phyloP scores from a whole-genome alignment of 2,888 invertebrate species.

The Dolichomitus sp. region DNA sequence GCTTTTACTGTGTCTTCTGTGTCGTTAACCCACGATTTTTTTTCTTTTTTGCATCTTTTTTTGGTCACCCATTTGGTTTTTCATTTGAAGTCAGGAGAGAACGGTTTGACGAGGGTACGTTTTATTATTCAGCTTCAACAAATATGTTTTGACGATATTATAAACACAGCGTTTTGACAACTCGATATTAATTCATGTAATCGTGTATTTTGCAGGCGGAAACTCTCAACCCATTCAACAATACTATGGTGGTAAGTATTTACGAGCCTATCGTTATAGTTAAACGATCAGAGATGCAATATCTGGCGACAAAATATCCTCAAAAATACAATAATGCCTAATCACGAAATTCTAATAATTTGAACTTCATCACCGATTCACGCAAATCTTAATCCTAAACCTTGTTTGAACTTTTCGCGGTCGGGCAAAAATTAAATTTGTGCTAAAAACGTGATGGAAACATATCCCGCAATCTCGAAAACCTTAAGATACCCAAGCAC shows the following conservation, averaged over 20 bases:
- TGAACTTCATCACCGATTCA: no score
- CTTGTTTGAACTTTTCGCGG: no score
- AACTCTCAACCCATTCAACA: slow-evolving; percentile 96
- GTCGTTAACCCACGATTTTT: slow-evolving; percentile 77
- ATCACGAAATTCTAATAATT: no score
- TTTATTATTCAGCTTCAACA: slow-evolving; percentile 74
- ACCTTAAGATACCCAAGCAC: no score
- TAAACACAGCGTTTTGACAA: not conserved
- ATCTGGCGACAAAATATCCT: no score
- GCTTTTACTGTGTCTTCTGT: slow-evolving; percentile 66
- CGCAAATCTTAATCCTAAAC: no score
- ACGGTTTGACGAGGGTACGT: slow-evolving; percentile 86
- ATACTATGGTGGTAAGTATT: slow-evolving; percentile 83
- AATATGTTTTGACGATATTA: slow-evolving; percentile 54
- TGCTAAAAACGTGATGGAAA: no score
- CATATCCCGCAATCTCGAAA: no score
- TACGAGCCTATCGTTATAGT: not conserved
- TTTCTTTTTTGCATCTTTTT: slow-evolving; percentile 77
- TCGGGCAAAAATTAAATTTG: no score
- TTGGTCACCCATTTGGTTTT: slow-evolving; percentile 81
- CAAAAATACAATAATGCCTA: no score
- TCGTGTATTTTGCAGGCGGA: slow-evolving; percentile 89
- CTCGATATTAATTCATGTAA: slow-evolving; percentile 24
- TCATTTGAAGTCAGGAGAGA: slow-evolving; percentile 85
- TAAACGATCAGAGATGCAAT: no score